Base-by-base conservation (phyloP, 2,797 vertebrate genomes). In the Paguma larvata region DNA sequence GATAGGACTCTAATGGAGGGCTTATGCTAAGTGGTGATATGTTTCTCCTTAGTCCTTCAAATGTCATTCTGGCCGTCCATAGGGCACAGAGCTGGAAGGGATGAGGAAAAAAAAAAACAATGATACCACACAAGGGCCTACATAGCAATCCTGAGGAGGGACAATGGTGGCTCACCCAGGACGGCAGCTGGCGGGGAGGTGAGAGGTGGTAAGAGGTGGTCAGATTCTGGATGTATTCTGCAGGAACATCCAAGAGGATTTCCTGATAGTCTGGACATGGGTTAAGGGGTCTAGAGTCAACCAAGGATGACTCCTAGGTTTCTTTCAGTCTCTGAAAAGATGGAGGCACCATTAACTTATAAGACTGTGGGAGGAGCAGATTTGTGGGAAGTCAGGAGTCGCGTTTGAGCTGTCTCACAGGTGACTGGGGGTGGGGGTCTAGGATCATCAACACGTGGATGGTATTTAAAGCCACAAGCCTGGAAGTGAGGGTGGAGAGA, bases 131-230 rank as follows among this genome's bases (percentile, higher is more conserved):
- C 30, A 32, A 34, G 38, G 21, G 11, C 16, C 25, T 32, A 8
- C 38, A 15, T 3, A 44, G 19, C 14, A 38, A 65, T 46, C 10
- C 11, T 2, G 1, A 68, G 27, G 38, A 82, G 13, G 34, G 59
- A 53, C 0, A 2, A 15, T 3, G 38, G 78, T 7, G 62, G 65
- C 27, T 51, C 2, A 2, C 30, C 12, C 25, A 75, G n/a, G 32
- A 30, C 1, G 4, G 18, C 12, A 30, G 56, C 23, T 48, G 19
- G 56, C 15, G 56, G 56, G 19, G 56, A 16, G 56, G 56, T 32
- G 56, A 30, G 59, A 38, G n/a, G 32, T 56, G 21, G 32, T 25
- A 13, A 27, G 77, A 85, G 44, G 70, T 23, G 44, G n/a, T 27
- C 5, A 2, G n/a, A 79, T 73, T 34, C 44, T 79, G 25, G 27